A percentile compares a stretch with the other conserved stretches of the same genome.
phyloP scores from a whole-genome alignment of 2,113 vertebrate genomes.

The Pteropus alecto region DNA sequence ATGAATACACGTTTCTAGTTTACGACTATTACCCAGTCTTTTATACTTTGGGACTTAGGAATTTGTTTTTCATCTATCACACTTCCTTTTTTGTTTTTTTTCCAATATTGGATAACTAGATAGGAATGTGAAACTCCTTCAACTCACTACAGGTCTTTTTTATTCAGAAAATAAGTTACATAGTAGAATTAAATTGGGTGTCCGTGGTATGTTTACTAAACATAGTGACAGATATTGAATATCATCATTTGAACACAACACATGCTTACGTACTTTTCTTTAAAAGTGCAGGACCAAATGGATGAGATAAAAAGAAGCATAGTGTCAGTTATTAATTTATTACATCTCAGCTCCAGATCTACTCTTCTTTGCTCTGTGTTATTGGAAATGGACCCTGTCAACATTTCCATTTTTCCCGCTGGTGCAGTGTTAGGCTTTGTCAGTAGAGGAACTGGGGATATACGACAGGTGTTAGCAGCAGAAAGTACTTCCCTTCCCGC shows the following conservation, averaged over 20 bases:
- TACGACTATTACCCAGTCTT: not conserved
- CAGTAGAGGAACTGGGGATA: not conserved
- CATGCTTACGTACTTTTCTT: not conserved
- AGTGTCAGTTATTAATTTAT: not conserved
- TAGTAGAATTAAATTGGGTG: not conserved
- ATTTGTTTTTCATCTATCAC: not conserved
- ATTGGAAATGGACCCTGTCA: not conserved
- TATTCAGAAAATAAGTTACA: not conserved
- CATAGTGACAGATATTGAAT: not conserved
- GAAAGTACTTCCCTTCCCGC: not conserved
- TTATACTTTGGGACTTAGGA: not conserved
- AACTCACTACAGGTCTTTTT: not conserved
- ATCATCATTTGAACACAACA: not conserved
- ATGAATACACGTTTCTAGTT: not conserved
- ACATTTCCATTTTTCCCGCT: not conserved
- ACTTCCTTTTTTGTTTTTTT: not conserved
- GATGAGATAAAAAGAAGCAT: not conserved
- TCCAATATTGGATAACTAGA: not conserved
- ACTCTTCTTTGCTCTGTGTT: not conserved
- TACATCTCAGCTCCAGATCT: not conserved
- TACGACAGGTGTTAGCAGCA: no score
- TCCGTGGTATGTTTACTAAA: not conserved
- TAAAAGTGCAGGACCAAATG: not conserved
- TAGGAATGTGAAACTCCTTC: not conserved
- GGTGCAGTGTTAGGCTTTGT: not conserved